These are phyloP conservation scores for Poeciliopsis prolifica DNA, from an alignment of 2,113 vertebrate genomes.

Conservation along the genomic window DNA sequence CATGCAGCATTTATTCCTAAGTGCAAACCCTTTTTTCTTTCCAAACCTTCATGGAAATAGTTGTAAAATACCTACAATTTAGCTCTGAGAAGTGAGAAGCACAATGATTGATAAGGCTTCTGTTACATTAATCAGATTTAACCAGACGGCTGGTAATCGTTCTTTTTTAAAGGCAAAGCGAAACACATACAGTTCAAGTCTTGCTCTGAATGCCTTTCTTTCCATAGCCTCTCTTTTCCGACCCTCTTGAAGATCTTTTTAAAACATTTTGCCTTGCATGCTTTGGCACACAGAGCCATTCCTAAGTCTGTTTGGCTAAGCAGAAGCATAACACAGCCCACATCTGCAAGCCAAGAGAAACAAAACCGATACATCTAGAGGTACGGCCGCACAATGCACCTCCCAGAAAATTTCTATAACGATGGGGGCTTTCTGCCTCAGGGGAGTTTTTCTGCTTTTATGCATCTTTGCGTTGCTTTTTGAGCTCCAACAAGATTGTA, in stretches of 20 bases:
- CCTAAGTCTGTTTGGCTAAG: conserved; percentile 79
- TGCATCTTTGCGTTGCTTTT: conserved; percentile 35
- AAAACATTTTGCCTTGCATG: conserved; percentile 69
- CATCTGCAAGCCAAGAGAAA: conserved; percentile 74
- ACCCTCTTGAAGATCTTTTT: conserved; percentile 62
- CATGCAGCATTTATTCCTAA: conserved; percentile 9
- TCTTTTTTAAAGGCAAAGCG: conserved; percentile 2
- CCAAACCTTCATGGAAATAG: background rate
- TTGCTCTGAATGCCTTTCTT: conserved; percentile 38
- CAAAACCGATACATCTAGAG: conserved; percentile 76
- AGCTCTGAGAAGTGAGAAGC: background rate
- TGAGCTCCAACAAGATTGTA: background rate
- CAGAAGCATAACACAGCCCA: conserved; percentile 72
- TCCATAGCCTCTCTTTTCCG: conserved; percentile 54
- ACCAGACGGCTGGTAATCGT: background rate
- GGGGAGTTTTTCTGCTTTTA: conserved; percentile 24
- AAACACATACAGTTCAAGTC: conserved; percentile 19
- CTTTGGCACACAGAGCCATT: conserved; percentile 74
- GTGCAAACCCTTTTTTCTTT: background rate
- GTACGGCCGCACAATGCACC: conserved; percentile 63
- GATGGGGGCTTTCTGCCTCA: conserved; percentile 57
- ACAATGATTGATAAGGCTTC: background rate
- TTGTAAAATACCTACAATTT: background rate
- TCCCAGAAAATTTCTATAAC: conserved; percentile 77
- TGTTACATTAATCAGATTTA: background rate